These are phyloP conservation scores for Monochamus saltuarius DNA, from an alignment of 1,140 invertebrate genomes.

Conservation along the genomic window DNA sequence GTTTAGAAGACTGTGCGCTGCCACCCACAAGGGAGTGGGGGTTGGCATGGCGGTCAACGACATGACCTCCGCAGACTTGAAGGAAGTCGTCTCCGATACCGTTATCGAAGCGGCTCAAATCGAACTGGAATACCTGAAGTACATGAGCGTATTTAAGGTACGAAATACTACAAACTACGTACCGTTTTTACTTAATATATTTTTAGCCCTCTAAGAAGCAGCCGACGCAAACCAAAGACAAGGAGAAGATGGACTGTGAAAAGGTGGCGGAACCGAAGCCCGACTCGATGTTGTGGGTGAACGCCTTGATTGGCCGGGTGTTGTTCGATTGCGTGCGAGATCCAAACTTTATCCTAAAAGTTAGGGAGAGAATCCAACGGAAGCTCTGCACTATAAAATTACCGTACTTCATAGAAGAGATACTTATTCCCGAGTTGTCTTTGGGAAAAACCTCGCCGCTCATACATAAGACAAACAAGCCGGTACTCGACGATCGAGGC, in stretches of 20 bases:
- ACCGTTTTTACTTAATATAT: constrained; percentile 5
- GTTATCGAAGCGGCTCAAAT: constrained; percentile 12
- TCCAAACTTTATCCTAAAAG: constrained; percentile 58
- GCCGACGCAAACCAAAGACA: constrained; percentile 4
- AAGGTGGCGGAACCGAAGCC: constrained; percentile 17
- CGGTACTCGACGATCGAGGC: constrained; percentile 80
- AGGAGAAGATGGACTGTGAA: constrained; percentile 13
- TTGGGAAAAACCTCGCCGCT: constrained; percentile 75
- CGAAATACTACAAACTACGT: not conserved
- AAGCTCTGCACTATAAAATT: constrained; percentile 86
- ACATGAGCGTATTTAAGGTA: constrained; percentile 40
- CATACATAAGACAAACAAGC: constrained; percentile 72
- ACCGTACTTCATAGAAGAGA: constrained; percentile 85
- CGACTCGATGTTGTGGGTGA: constrained; percentile 27
- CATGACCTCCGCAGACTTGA: not conserved
- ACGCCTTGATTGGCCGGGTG: constrained; percentile 61
- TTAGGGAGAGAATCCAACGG: constrained; percentile 78
- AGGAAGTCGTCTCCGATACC: not conserved
- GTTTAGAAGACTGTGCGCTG: constrained; percentile 55
- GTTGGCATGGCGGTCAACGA: not conserved
- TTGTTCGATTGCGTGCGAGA: constrained; percentile 76
- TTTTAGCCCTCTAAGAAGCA: constrained; percentile 22
- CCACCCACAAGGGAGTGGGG: constrained; percentile 29
- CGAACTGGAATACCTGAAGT: constrained; percentile 36
- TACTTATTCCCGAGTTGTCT: constrained; percentile 74